These are phyloP conservation scores for Odontocerum albicorne DNA, from an alignment of 2,888 invertebrate species.

Conservation along the genomic window DNA sequence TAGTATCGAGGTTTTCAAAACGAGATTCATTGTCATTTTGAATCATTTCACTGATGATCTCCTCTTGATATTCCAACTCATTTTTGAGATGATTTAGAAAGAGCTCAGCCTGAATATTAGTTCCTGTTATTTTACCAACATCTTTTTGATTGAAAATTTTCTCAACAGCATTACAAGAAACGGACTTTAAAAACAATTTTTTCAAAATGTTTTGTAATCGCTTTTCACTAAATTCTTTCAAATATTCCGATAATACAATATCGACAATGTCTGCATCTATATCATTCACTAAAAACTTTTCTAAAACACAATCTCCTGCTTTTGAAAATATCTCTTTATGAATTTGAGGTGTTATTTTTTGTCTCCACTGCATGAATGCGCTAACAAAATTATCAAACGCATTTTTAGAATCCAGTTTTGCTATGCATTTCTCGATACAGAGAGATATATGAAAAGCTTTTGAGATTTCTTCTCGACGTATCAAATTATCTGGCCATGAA, in stretches of 20 bases:
- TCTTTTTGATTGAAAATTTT: conserved; percentile 39
- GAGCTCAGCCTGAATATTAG: conserved; percentile 40
- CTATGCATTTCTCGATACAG: conserved; percentile 58
- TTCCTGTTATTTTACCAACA: conserved; percentile 26
- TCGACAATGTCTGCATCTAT: conserved; percentile 44
- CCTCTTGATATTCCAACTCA: conserved; percentile 25
- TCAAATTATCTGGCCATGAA: conserved; percentile 51
- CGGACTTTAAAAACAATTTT: conserved; percentile 40
- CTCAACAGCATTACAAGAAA: conserved; percentile 41
- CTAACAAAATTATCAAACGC: conserved; percentile 50
- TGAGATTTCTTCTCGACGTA: conserved; percentile 50
- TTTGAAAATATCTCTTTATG: conserved; percentile 42
- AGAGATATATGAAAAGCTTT: conserved; percentile 56
- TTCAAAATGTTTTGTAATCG: conserved; percentile 47
- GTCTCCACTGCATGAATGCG: conserved; percentile 11
- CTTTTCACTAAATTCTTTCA: conserved; percentile 44
- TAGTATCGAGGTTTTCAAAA: conserved; percentile 13
- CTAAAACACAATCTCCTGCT: conserved; percentile 52
- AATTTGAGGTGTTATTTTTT: conserved; percentile 38
- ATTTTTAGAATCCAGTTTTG: conserved; percentile 49
- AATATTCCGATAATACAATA: conserved; percentile 49
- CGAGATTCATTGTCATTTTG: conserved; percentile 3
- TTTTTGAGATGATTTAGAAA: conserved; percentile 41
- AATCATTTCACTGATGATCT: conserved; percentile 19
- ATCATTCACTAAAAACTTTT: conserved; percentile 45